Evolutionary conservation across 2,888 invertebrate genomes (phyloP).

Genomic region (Ariolimax columbianus): DNA sequence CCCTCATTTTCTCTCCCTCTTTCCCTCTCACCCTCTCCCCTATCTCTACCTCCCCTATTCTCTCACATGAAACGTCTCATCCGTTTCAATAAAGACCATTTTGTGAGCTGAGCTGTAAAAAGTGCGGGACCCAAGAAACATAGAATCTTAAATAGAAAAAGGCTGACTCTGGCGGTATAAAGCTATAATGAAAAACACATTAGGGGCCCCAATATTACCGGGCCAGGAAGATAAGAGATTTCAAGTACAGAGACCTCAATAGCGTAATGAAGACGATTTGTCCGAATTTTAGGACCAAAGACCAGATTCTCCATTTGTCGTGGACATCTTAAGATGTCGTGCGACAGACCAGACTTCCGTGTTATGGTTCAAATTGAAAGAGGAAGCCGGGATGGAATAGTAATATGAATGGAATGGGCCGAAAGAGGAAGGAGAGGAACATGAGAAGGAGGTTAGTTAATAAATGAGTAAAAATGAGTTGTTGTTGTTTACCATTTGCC

Average conservation of each 20-base stretch:
- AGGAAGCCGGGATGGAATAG: neutral
- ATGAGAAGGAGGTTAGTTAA: neutral
- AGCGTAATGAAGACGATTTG: constrained; percentile 31
- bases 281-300: neutral
- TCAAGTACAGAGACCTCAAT: neutral
- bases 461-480: no score
- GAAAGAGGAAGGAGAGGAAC: neutral
- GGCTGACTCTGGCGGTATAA: neutral
- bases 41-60: neutral
- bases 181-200: constrained; percentile 31
- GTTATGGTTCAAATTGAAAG: neutral
- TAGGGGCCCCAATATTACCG: neutral
- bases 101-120: neutral
- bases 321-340: constrained; percentile 13
- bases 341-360: constrained; percentile 12
- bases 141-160: neutral
- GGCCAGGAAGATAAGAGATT: neutral
- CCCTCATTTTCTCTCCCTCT: no score
- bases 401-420: neutral
- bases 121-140: neutral
- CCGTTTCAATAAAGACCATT: neutral
- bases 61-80: neutral
- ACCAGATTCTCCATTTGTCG: neutral
- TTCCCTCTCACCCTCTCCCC: neutral
- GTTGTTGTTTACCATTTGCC: no score